A percentile compares a stretch with the other conserved stretches of the same genome.
phyloP scores from a whole-genome alignment of 2,888 invertebrate genomes.

The Clanis bilineata region DNA sequence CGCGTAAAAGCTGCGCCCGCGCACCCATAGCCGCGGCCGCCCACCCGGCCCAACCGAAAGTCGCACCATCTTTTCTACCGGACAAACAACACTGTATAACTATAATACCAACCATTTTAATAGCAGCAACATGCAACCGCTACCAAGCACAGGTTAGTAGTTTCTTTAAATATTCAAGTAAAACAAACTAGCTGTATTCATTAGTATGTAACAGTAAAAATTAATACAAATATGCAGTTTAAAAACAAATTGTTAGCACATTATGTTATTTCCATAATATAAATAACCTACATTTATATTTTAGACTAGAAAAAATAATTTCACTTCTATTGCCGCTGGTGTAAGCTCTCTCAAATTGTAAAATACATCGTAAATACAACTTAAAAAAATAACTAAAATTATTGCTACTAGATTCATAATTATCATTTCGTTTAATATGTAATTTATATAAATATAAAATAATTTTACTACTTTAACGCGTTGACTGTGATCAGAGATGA shows the following conservation, averaged over 20 bases:
- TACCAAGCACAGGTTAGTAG: conserved; percentile 7
- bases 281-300: not conserved
- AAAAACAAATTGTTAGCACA: not conserved
- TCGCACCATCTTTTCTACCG: conserved; percentile 63
- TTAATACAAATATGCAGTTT: not conserved
- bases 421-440: not conserved
- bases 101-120: conserved; percentile 12
- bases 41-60: conserved; percentile 75
- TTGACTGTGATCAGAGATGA: not conserved
- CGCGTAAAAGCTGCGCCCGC: conserved; percentile 76
- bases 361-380: not conserved
- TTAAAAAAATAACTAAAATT: not conserved
- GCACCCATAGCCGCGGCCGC: conserved; percentile 73
- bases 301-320: not conserved
- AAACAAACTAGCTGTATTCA: conserved; percentile 8
- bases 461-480: conserved; percentile 1
- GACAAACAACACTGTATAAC: conserved; percentile 31
- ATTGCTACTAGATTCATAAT: not conserved
- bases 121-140: not conserved
- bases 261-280: not conserved
- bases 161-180: not conserved
- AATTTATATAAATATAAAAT: not conserved
- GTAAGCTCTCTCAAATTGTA: not conserved
- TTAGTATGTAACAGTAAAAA: conserved; percentile 8
- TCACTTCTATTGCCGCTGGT: not conserved